Evolutionary conservation across 2,113 vertebrate species (phyloP), one percentile per base, ranked within the genome.

Genomic region (Gobius niger): DNA sequence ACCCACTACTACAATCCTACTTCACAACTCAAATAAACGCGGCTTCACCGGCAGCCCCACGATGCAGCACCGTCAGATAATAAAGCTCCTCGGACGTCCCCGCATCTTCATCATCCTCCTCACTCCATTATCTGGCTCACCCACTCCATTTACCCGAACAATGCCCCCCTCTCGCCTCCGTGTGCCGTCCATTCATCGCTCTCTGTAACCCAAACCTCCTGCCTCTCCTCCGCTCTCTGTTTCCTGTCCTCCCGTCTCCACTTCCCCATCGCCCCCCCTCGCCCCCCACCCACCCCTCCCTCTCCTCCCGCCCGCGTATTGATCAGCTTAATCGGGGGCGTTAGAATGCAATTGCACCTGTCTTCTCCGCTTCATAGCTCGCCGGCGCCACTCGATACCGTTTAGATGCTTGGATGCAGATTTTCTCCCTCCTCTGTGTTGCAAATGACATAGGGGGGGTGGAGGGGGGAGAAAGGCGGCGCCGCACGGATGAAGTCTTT

Each of bases 331-430:
- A 88, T 85, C 66, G 63, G 80, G 83, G 83, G 85, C 68, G 72
- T 87, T 84, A 71, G 76, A 75, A 80, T 82, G 75, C 78, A 80
- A 79, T 86, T 82, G 77, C 80, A 64, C 76, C 84, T 73, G 82
- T 83, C 82, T 62, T 82, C 73, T 68, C 67, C 34, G 78, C 75
- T 79, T 78, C 76, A 75, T 60, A 49, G 84, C 82, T 75, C 77
- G 1, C 53, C 1, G 60, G 70, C 12, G 69, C 80, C 68, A 69
- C 65, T 85, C 85, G 52, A 86, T 88, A 86, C 61, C 73, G 70
- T 85, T 86, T 87, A 83, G 83, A 82, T 68, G 78, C 82, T 80
- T n/a, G 68, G 81, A 86, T 87, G 84, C 82, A 87, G 81, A 86
- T 86, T 70, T 49, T 10, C n/a, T 41, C 63, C 52, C 52, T 18